Evolutionary conservation across 1,140 invertebrate species (phyloP).

Genomic region (Daktulosphaira vitifoliae): DNA sequence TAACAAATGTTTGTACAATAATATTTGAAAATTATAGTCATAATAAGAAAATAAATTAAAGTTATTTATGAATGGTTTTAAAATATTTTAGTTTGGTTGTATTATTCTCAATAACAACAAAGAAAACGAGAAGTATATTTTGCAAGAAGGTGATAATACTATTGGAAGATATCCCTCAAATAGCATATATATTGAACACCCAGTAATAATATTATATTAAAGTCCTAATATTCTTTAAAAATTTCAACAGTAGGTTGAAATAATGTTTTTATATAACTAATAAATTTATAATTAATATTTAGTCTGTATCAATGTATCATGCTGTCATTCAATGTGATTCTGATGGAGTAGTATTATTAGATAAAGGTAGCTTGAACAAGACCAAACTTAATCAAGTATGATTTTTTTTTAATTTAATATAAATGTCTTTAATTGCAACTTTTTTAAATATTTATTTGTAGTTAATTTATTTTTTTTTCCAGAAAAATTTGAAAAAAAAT

Average conservation of each 20-base stretch:
- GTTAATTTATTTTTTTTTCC: background rate
- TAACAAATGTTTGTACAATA: background rate
- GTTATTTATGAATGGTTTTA: too few relatives aligned
- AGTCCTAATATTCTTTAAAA: background rate
- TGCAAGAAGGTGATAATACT: conserved; percentile 19
- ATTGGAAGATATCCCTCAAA: conserved; percentile 24
- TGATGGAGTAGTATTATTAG: conserved; percentile 16
- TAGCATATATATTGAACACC: conserved; percentile 20
- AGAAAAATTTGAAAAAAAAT: conserved; percentile 17
- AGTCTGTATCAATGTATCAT: conserved; percentile 27
- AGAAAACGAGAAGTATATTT: background rate
- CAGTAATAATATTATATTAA: background rate
- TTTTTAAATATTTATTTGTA: background rate
- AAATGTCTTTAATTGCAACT: too few relatives aligned
- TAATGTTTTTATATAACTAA: too few relatives aligned
- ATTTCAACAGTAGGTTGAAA: background rate
- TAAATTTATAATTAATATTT: background rate
- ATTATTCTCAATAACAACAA: background rate
- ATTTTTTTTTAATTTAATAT: background rate
- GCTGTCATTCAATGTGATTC: conserved; percentile 29
- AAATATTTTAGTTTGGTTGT: conserved; percentile 16
- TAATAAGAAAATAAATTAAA: too few relatives aligned
- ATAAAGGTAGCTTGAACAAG: conserved; percentile 30
- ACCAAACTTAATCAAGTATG: conserved; percentile 22
- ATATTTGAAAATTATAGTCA: background rate